Evolutionary conservation across 1,140 invertebrate species (phyloP), one percentile per base, ranked within the genome.

Genomic region (Leptinotarsa undecemlineata): DNA sequence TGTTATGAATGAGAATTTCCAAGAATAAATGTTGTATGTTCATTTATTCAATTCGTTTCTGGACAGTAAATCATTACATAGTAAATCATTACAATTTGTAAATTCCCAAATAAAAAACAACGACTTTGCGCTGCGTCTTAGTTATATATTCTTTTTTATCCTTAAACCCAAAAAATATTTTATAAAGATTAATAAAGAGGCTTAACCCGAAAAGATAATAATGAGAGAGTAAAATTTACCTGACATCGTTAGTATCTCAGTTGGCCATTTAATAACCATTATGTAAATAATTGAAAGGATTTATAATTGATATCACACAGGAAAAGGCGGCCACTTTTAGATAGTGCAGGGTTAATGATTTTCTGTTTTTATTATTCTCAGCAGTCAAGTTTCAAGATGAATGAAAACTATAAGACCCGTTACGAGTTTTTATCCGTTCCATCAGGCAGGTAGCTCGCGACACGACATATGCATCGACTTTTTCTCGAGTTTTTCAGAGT

Each of bases 381-480:
- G 69, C 74, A 72, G 74, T 72, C 70, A 62, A 61, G n/a, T 60
- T 17, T 61, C 33, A 26, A 68, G 71, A 75, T 75, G 74, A 75
- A 75, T 75, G 74, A 68, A 75, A 75, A 75, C 74, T 72, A 72
- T 72, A 72, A 75, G 71, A 72, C 70, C 74, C 74, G 74, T 75
- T 75, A 75, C 74, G 57, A 67, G 72, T 71, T 51, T 68, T 66
- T 71, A 75, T 75, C 71, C 72, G 68, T 75, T 72, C 60, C 57
- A 72, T 68, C 21, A 62, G 69, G 74, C 74, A 75, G 74, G 74
- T 75, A 75, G 74, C 63, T 71, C 70, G 70, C 70, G 74, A 64
- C 74, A 71, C 62, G 74, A 75, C 74, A 75, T 72, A 64, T 72
- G 70, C 57, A 33, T 15, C 15, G n/a, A 69, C 60, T 67, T 71